A percentile compares a stretch with the other conserved stretches of the same genome.
Conservation (phyloP, 1,140 invertebrate genomes). For the Lepeophtheirus salmonis region DNA sequence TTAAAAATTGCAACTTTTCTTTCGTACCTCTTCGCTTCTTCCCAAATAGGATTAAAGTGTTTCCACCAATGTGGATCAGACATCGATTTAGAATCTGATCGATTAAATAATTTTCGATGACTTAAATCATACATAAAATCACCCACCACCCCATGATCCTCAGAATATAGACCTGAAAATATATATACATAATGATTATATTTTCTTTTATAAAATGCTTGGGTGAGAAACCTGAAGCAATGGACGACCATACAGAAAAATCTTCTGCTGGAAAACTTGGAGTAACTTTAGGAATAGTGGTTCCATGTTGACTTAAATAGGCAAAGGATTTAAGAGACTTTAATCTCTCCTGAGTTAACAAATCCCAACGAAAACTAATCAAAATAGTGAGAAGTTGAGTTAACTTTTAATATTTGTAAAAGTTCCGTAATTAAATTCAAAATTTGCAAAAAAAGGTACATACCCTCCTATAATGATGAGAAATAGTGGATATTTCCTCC, state of each 20-base stretch:
- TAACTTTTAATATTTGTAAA: not conserved
- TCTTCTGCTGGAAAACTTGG: conserved; percentile 4
- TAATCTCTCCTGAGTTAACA: not conserved
- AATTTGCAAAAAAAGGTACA: too few species aligned
- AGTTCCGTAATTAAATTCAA: too few species aligned
- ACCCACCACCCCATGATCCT: not conserved
- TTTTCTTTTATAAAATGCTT: not conserved
- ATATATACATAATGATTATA: not conserved
- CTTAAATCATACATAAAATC: conserved; percentile 6
- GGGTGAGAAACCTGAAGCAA: not conserved
- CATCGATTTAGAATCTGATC: not conserved
- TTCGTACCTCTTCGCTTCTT: not conserved
- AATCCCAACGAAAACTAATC: conserved; percentile 1
- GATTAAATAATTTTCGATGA: not conserved
- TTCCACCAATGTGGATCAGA: conserved; percentile 2
- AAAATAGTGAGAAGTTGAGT: not conserved
- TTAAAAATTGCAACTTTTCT: not conserved
- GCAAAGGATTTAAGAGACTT: not conserved
- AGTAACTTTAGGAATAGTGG: not conserved
- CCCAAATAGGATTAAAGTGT: not conserved
- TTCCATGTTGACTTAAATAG: not conserved
- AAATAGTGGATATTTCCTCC: conserved; percentile 7
- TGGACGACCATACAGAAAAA: conserved; percentile 2
- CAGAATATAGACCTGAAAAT: not conserved
- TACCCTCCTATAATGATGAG: conserved; percentile 11